Evolutionary conservation across 2,113 vertebrate genomes (phyloP).

Genomic region (Podarcis raffonei): DNA sequence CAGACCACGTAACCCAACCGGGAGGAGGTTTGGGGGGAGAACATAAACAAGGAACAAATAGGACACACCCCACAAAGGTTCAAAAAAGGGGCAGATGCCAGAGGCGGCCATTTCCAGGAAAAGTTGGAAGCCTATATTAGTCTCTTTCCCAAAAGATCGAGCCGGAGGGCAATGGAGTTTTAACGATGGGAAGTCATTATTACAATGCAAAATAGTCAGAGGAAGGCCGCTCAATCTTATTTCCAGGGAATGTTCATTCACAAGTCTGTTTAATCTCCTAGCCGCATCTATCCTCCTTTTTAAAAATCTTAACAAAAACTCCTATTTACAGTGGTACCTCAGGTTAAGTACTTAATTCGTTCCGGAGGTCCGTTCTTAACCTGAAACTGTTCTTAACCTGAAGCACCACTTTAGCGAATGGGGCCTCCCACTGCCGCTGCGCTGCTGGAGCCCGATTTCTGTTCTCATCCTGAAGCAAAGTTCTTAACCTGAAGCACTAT

Average conservation of each 20-base stretch:
- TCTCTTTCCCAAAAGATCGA: conserved; percentile 13
- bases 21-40: neutral
- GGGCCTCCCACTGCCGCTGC: too few relatives aligned
- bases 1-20: conserved; percentile 38
- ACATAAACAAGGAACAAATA: conserved; percentile 30
- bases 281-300: neutral
- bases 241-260: neutral
- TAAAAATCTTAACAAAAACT: neutral
- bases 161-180: neutral
- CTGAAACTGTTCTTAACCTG: too few relatives aligned
- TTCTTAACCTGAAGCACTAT: too few relatives aligned
- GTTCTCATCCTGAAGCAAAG: too few relatives aligned
- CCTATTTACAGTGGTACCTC: neutral
- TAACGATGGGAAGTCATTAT: neutral
- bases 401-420: too few relatives aligned
- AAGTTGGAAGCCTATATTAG: conserved; percentile 8
- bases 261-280: neutral
- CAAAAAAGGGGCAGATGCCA: neutral
- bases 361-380: too few relatives aligned
- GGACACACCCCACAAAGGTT: conserved; percentile 6
- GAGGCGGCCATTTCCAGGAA: conserved; percentile 24
- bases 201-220: neutral
- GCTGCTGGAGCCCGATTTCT: too few relatives aligned
- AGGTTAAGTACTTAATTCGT: too few relatives aligned
- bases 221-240: neutral